These are phyloP conservation scores for Bergia puertoricense DNA, from an alignment of 92 coral and sea anemone species.

Conservation along the genomic window DNA sequence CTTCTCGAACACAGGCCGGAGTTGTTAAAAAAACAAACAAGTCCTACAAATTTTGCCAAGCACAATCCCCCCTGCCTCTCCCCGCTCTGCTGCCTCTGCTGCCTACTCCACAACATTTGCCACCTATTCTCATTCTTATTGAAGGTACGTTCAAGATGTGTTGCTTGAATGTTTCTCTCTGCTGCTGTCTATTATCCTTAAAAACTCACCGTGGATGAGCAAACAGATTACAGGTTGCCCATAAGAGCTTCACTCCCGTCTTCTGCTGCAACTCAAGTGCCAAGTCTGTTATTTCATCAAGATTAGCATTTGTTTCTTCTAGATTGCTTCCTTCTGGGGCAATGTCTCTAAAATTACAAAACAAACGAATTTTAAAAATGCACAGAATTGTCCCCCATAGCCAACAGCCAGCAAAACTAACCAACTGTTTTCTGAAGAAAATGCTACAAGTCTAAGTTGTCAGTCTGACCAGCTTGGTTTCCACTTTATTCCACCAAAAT, in stretches of 20 bases:
- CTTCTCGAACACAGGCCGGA: too few species aligned
- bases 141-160: too few species aligned
- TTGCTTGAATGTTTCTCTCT: not conserved
- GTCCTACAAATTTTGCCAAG: too few species aligned
- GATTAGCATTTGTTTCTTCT: conserved; percentile 81
- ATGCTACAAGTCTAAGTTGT: too few species aligned
- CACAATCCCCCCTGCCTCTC: too few species aligned
- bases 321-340: conserved; percentile 78
- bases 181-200: not conserved
- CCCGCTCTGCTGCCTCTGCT: too few species aligned
- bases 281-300: conserved; percentile 83
- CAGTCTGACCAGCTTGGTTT: too few species aligned
- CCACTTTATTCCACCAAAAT: too few species aligned
- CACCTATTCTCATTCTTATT: too few species aligned
- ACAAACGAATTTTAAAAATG: not conserved
- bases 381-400: not conserved
- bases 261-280: conserved; percentile 75
- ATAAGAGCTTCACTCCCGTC: conserved; percentile 77
- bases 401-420: not conserved
- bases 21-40: too few species aligned
- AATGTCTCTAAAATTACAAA: conserved; percentile 59
- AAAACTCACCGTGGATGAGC: conserved; percentile 71
- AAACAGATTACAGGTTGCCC: conserved; percentile 92
- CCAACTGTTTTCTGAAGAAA: too few species aligned
- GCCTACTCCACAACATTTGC: too few species aligned